A percentile compares a stretch with the other conserved stretches of the same genome.
phyloP scores from a whole-genome alignment of 2,888 invertebrate species.

The Neoitamus cyanurus region DNA sequence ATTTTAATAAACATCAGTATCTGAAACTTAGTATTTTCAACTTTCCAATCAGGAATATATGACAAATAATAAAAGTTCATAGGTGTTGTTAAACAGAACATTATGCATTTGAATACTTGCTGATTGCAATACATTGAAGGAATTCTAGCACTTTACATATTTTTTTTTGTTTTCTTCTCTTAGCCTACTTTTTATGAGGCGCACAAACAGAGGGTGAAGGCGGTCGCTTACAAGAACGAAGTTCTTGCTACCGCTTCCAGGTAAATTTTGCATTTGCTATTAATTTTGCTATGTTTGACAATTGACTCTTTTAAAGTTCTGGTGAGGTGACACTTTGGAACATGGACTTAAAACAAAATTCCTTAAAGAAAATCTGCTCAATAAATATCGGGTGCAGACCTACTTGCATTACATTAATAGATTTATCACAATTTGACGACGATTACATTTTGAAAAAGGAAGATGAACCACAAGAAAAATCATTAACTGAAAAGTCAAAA shows the following conservation, averaged over 20 bases:
- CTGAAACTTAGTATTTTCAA: too few species aligned
- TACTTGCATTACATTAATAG: constrained; percentile 76
- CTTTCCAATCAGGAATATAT: too few species aligned
- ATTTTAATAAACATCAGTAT: too few species aligned
- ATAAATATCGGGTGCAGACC: constrained; percentile 78
- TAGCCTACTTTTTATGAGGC: constrained; percentile 66
- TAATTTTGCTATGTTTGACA: not conserved
- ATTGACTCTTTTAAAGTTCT: constrained; percentile 65
- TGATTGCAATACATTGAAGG: not conserved
- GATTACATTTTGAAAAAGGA: constrained; percentile 53
- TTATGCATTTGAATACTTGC: too few species aligned
- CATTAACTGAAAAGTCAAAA: not conserved
- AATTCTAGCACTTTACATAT: not conserved
- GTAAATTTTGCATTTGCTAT: constrained; percentile 53
- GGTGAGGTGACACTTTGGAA: constrained; percentile 84
- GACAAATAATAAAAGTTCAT: too few species aligned
- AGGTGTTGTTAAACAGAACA: too few species aligned
- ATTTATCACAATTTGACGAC: constrained; percentile 61
- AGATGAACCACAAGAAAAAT: not conserved
- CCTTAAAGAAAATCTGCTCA: constrained; percentile 68
- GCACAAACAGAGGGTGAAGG: constrained; percentile 77
- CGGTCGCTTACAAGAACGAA: constrained; percentile 70
- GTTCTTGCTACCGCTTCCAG: constrained; percentile 78
- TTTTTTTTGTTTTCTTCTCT: not conserved
- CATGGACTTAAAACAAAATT: constrained; percentile 57